Evolutionary conservation across 1,140 invertebrate species (phyloP).

Genomic region (Probaryconus sp.): DNA sequence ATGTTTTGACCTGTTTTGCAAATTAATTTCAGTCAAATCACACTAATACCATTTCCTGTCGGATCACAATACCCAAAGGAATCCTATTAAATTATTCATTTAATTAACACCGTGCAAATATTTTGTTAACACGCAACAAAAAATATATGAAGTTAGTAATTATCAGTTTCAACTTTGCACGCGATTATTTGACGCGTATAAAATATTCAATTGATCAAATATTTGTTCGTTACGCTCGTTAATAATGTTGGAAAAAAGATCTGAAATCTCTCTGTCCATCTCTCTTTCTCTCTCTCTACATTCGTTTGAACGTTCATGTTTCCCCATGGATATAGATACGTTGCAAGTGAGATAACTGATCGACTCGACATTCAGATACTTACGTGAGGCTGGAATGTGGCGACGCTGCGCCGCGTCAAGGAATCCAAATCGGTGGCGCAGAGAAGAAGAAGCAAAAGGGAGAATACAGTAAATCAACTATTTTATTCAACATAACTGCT

Average conservation of each 20-base stretch:
- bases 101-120: constrained; percentile 37
- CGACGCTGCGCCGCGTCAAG: constrained; percentile 58
- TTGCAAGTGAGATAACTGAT: constrained; percentile 57
- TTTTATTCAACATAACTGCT: constrained; percentile 73
- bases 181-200: constrained; percentile 49
- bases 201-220: constrained; percentile 56
- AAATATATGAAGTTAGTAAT: constrained; percentile 24
- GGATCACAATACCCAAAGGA: constrained; percentile 23
- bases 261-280: too few relatives aligned
- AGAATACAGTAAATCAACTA: constrained; percentile 72
- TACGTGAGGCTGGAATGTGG: constrained; percentile 57
- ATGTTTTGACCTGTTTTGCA: too few relatives aligned
- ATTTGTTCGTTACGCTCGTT: constrained; percentile 35
- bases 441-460: constrained; percentile 59
- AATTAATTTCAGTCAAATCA: too few relatives aligned
- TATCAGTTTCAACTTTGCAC: constrained; percentile 16
- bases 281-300: too few relatives aligned
- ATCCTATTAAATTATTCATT: constrained; percentile 32
- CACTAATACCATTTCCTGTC: too few relatives aligned
- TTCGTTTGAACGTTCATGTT: constrained; percentile 41
- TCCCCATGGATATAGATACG: constrained; percentile 49
- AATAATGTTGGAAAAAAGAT: constrained; percentile 44
- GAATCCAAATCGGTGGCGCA: constrained; percentile 70
- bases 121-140: constrained; percentile 12
- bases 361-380: constrained; percentile 60